Conservation (phyloP, 2,113 vertebrate species). For the Paratilapia polleni region DNA sequence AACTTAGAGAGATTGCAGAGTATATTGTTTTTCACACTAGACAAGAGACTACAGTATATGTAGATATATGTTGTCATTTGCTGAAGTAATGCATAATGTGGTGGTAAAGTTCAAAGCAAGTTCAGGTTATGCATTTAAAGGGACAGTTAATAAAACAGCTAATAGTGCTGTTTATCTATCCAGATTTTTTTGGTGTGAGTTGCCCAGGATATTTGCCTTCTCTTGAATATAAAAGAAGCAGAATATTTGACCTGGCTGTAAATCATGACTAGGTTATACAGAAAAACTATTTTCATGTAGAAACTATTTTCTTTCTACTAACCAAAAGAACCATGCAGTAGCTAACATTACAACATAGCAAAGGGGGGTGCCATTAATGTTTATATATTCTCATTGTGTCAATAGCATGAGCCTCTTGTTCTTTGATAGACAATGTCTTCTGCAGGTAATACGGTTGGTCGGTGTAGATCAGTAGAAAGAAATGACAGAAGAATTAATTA, state of each 20-base stretch:
- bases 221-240: background rate
- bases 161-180: background rate
- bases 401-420: background rate
- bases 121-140: background rate
- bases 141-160: too few relatives aligned
- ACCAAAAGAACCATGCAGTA: background rate
- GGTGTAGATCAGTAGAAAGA: background rate
- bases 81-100: background rate
- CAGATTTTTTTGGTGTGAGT: background rate
- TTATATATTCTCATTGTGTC: background rate
- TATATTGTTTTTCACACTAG: slow-evolving; percentile 33
- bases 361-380: background rate
- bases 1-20: slow-evolving; percentile 19
- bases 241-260: background rate
- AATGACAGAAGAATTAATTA: slow-evolving; percentile 5
- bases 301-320: background rate
- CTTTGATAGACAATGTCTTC: background rate
- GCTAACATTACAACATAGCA: background rate
- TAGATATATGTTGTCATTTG: background rate
- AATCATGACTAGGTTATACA: background rate
- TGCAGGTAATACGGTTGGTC: background rate
- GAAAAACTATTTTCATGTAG: background rate
- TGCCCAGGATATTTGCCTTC: background rate
- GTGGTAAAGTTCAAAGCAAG: background rate
- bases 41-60: background rate